phyloP scores from a whole-genome alignment of 1,140 invertebrate genomes.

The Drosophila nannoptera region DNA sequence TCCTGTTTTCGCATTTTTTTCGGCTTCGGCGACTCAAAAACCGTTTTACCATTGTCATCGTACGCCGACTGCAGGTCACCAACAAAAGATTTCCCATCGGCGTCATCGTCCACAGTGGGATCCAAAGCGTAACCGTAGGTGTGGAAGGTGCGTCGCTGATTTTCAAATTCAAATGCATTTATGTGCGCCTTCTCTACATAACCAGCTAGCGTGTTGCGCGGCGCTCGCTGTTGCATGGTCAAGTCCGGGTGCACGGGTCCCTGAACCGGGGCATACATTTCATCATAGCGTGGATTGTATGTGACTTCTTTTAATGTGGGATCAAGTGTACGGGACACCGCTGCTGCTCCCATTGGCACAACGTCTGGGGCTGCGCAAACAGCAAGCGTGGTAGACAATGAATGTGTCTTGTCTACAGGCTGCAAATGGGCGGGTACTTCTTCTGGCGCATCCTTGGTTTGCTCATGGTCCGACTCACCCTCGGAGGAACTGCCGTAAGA shows the following conservation, averaged over 20 bases:
- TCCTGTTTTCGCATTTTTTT: constrained; percentile 93
- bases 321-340: constrained; percentile 84
- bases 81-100: constrained; percentile 84
- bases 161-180: constrained; percentile 99
- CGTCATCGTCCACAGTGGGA: constrained; percentile 88
- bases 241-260: constrained; percentile 95
- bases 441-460: constrained; percentile 10
- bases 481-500: constrained; percentile 72
- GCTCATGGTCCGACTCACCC: constrained; percentile 62
- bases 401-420: constrained; percentile 75
- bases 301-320: constrained; percentile 88
- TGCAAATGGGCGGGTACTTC: constrained; percentile 80
- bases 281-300: constrained; percentile 97
- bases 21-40: constrained; percentile 90
- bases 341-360: constrained; percentile 83
- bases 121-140: constrained; percentile 98
- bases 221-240: constrained; percentile 91
- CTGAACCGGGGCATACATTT: constrained; percentile 94
- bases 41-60: constrained; percentile 87
- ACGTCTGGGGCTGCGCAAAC: constrained; percentile 90
- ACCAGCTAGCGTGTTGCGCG: constrained; percentile 95
- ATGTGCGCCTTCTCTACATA: constrained; percentile 97
- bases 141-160: constrained; percentile 95
- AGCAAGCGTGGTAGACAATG: constrained; percentile 81
- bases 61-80: constrained; percentile 83